Evolutionary conservation across 2,113 vertebrate species (phyloP).

Genomic region (Oreocharis arfaki): DNA sequence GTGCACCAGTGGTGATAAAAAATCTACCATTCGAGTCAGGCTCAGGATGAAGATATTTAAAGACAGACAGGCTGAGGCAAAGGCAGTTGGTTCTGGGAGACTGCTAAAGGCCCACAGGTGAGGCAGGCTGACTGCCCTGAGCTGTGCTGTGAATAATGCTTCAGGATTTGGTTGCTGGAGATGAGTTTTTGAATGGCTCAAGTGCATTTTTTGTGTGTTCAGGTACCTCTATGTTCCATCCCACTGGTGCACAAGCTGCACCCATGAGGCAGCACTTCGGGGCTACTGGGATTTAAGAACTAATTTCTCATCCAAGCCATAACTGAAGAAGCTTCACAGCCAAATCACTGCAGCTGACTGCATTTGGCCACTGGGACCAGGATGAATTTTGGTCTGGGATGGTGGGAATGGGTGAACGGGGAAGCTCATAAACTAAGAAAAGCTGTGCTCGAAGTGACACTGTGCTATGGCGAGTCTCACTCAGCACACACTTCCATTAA

Average conservation of each 20-base stretch:
- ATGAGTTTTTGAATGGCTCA: not conserved
- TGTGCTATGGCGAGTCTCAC: not conserved
- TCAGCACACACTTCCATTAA: not conserved
- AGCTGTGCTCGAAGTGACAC: not conserved
- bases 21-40: not conserved
- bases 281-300: not conserved
- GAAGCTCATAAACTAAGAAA: not conserved
- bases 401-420: not conserved
- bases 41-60: not conserved
- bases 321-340: not conserved
- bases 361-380: not conserved
- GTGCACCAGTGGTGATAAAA: not conserved
- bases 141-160: not conserved
- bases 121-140: not conserved
- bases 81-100: not conserved
- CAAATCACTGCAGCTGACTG: not conserved
- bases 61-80: not conserved
- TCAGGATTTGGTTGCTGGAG: not conserved
- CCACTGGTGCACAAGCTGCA: not conserved
- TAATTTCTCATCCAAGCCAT: not conserved
- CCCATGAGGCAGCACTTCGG: not conserved
- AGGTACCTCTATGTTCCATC: not conserved
- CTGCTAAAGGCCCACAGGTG: not conserved
- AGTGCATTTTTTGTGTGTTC: not conserved
- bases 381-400: not conserved